Evolutionary conservation across 1,140 invertebrate genomes (phyloP).

Genomic region (Nomia melanderi): DNA sequence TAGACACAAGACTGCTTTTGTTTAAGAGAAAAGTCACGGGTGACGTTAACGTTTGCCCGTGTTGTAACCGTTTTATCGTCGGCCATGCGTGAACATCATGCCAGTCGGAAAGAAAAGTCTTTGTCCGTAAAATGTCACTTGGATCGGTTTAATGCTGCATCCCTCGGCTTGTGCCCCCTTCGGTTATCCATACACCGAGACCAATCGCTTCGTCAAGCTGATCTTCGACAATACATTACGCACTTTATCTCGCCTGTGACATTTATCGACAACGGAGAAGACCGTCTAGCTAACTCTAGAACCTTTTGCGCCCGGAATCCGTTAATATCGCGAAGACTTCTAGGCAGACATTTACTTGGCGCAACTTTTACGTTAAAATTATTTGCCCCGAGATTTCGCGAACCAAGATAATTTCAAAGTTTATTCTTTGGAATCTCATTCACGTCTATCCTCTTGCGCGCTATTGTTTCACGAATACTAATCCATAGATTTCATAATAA

Average conservation of each 20-base stretch:
- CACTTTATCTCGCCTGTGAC: slow-evolving; percentile 45
- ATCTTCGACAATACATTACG: slow-evolving; percentile 53
- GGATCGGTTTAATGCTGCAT: slow-evolving; percentile 7
- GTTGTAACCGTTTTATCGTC: slow-evolving; percentile 25
- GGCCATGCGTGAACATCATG: slow-evolving; percentile 11
- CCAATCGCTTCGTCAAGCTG: slow-evolving; percentile 55
- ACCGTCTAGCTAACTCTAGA: neutral
- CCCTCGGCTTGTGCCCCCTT: slow-evolving; percentile 22
- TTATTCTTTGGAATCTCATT: too few relatives aligned
- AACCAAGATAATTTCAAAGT: too few relatives aligned
- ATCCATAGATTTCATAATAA: too few relatives aligned
- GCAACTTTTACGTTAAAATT: neutral
- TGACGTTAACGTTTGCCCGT: neutral
- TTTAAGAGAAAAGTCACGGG: neutral
- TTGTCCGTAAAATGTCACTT: slow-evolving; percentile 44
- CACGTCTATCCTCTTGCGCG: too few relatives aligned
- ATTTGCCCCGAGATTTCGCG: neutral
- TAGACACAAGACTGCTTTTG: neutral
- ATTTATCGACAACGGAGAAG: slow-evolving; percentile 30
- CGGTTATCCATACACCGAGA: slow-evolving; percentile 47
- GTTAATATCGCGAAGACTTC: neutral
- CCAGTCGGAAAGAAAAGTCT: neutral
- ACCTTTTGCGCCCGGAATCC: slow-evolving; percentile 1
- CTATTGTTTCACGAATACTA: too few relatives aligned
- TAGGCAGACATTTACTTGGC: neutral